Evolutionary conservation across 1,140 invertebrate species (phyloP).

Genomic region (Mizuhopecten yessoensis): DNA sequence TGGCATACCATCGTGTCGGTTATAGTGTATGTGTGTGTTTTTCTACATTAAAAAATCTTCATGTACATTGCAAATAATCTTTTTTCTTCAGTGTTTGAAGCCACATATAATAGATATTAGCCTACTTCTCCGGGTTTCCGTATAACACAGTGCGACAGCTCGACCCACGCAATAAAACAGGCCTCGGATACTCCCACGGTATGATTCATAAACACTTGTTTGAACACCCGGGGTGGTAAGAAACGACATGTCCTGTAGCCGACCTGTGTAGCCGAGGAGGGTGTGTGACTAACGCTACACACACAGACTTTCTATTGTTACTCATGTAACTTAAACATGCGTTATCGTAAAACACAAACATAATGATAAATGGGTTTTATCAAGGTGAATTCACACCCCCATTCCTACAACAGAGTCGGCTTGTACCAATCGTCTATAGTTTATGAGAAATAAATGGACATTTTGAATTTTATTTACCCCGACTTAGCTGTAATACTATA

Average conservation of each 20-base stretch:
- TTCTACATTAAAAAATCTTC: too few species aligned
- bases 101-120: too few species aligned
- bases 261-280: not conserved
- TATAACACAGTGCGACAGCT: not conserved
- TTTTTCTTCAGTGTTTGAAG: too few species aligned
- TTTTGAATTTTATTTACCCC: too few species aligned
- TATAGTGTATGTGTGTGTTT: too few species aligned
- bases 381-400: not conserved
- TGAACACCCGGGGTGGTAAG: not conserved
- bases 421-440: too few species aligned
- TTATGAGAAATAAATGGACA: too few species aligned
- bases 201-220: not conserved
- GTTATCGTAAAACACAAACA: not conserved
- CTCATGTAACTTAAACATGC: not conserved
- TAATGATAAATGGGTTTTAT: slow-evolving; percentile 9
- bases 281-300: not conserved
- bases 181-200: not conserved
- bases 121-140: too few species aligned
- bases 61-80: too few species aligned
- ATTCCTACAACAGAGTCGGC: too few species aligned
- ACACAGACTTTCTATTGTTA: not conserved
- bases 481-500: too few species aligned
- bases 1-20: too few species aligned
- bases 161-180: not conserved
- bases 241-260: not conserved